These are phyloP conservation scores for Limonius californicus DNA, from an alignment of 1,140 invertebrate genomes.

Conservation along the genomic window DNA sequence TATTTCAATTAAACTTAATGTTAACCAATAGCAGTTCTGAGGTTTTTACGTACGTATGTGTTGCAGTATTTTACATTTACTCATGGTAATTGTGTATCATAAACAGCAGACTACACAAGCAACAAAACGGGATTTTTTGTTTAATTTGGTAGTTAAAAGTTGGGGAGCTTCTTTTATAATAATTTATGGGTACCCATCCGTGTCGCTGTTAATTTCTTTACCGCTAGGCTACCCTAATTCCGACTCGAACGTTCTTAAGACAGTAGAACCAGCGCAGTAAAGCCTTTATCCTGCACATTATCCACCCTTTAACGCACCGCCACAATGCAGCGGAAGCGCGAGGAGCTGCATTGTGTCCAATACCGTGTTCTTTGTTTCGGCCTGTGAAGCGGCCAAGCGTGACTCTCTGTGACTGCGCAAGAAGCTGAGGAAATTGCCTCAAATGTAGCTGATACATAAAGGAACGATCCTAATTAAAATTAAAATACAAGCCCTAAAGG, in stretches of 20 bases:
- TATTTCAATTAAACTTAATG: too few relatives aligned
- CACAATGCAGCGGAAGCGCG: constrained; percentile 47
- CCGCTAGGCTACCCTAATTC: constrained; percentile 18
- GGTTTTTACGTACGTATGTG: too few relatives aligned
- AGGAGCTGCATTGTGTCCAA: constrained; percentile 48
- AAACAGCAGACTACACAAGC: too few relatives aligned
- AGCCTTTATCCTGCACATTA: constrained; percentile 43
- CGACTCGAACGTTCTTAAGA: constrained; percentile 25
- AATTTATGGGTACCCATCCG: constrained; percentile 15
- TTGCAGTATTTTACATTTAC: too few relatives aligned
- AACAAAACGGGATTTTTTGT: too few relatives aligned
- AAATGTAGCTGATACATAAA: constrained; percentile 46
- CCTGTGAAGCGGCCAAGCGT: constrained; percentile 44
- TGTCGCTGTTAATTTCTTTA: constrained; percentile 36
- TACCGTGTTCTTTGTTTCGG: constrained; percentile 43
- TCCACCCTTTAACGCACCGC: constrained; percentile 48
- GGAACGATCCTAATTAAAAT: constrained; percentile 45
- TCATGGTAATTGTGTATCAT: too few relatives aligned
- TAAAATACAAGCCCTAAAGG: constrained; percentile 22
- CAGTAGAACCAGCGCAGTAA: constrained; percentile 19
- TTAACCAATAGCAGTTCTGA: too few relatives aligned
- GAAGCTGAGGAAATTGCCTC: constrained; percentile 44
- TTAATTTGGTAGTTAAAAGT: neutral
- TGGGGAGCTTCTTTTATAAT: constrained; percentile 5
- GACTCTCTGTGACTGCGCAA: constrained; percentile 34